Base-by-base conservation (phyloP, 2,888 invertebrate genomes). In the Taenaris catops region DNA sequence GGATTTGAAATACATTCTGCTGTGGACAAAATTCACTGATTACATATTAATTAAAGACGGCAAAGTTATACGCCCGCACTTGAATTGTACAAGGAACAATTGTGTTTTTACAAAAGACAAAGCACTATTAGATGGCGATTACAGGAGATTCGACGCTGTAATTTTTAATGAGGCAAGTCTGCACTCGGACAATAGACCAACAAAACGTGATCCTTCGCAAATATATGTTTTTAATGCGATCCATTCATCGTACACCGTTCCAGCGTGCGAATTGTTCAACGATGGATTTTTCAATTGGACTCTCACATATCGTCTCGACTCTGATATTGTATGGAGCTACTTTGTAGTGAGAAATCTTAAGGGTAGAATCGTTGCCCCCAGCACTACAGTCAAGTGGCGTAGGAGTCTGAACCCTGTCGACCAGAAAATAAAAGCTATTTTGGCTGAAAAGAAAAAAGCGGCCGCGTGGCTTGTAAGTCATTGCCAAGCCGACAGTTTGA, bases 231-330 rank as follows among this genome's bases (percentile, higher is more conserved):
- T 69, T 34, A 46, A 49, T 12, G 49, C 69, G 1, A 27, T 57
- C n/a, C 65, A 68, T 42, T 68, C 72, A 0, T 42, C 66, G 2
- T 43, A 51, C 25, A 47, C 51, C 18, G 23, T 27, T 4, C 66
- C 70, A 3, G 66, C 63, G 7, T 74, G 78, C 45, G 63, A 68
- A 25, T n/a, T 58, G n/a, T 41, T 46, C 18, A 55, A 55, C 27
- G 74, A 73, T 18, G 44, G 59, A 20, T 76, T 62, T 48, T 76
- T 66, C 53, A 73, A 76, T 47, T 70, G 63, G 67, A 76, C 75
- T 2, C 63, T 69, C 33, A 76, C 75, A 0, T 67, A 67, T 38
- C 58, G 66, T 32, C 48, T 78, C 0, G 67, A 74, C 38, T 76
- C 75, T 0, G 68, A 75, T 44, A 25, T 74, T n/a, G 35, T 51